Evolutionary conservation across 2,113 vertebrate genomes (phyloP).

Genomic region (Oriolus oriolus): DNA sequence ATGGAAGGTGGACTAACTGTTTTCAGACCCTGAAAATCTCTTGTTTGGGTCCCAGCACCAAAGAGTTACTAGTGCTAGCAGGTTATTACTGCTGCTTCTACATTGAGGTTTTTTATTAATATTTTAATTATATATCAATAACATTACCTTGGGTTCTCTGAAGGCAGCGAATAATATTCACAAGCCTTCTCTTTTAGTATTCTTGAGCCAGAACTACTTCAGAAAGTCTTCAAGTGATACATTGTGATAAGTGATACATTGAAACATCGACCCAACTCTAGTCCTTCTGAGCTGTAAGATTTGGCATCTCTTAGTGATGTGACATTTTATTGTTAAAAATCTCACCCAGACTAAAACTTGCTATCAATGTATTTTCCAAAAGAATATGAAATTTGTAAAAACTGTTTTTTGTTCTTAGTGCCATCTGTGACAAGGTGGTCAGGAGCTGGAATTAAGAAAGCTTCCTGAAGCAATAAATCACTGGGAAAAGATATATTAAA

Average conservation of each 20-base stretch:
- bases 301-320: not conserved
- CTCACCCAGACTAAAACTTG: not conserved
- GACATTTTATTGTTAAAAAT: not conserved
- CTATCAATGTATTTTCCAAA: not conserved
- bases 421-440: not conserved
- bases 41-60: not conserved
- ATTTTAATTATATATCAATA: not conserved
- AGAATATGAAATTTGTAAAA: not conserved
- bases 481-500: not conserved
- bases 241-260: not conserved
- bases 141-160: not conserved
- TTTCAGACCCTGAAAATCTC: not conserved
- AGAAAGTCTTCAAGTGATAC: not conserved
- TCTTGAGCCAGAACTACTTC: not conserved
- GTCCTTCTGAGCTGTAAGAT: not conserved
- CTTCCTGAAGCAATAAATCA: not conserved
- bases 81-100: not conserved
- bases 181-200: not conserved
- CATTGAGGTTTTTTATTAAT: not conserved
- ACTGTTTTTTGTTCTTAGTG: not conserved
- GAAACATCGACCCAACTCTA: not conserved
- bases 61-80: not conserved
- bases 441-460: not conserved
- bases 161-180: not conserved
- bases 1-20: not conserved